Conservation (phyloP, 2,113 vertebrate species). For the Artemisiospiza belli region DNA sequence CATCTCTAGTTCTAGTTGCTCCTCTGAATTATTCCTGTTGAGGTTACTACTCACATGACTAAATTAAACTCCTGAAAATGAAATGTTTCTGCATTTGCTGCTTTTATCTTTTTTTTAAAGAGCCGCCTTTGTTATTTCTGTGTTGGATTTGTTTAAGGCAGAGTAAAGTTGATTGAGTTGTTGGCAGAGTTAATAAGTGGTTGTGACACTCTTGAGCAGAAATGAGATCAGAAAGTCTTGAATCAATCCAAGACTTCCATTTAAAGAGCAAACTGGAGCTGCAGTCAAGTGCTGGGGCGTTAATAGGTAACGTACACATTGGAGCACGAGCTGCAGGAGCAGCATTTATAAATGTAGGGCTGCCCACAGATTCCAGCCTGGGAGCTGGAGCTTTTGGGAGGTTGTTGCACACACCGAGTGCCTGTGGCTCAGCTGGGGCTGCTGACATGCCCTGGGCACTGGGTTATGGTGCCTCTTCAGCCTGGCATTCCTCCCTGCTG, state of each 20-base stretch:
- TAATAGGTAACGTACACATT: background rate
- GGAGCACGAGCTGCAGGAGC: background rate
- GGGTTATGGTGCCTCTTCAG: background rate
- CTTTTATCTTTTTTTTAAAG: background rate
- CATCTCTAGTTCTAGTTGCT: background rate
- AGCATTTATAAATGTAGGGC: background rate
- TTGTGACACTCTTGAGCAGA: background rate
- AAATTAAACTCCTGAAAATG: background rate
- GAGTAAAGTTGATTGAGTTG: background rate
- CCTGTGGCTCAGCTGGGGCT: background rate
- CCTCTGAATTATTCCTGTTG: background rate
- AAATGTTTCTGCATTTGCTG: background rate
- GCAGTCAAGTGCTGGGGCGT: background rate
- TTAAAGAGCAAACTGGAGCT: background rate
- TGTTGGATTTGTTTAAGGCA: background rate
- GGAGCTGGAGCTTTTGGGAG: background rate
- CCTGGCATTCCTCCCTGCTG: background rate
- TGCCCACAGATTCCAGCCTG: conserved; percentile 14
- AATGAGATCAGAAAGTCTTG: conserved; percentile 10
- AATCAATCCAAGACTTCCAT: background rate
- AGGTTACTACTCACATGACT: background rate
- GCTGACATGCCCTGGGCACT: background rate
- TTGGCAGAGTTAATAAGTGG: conserved; percentile 6
- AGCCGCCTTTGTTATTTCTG: background rate
- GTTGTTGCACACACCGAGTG: background rate